These are phyloP conservation scores for Patella ulyssiponensis DNA, from an alignment of 2,888 invertebrate species.

Conservation along the genomic window DNA sequence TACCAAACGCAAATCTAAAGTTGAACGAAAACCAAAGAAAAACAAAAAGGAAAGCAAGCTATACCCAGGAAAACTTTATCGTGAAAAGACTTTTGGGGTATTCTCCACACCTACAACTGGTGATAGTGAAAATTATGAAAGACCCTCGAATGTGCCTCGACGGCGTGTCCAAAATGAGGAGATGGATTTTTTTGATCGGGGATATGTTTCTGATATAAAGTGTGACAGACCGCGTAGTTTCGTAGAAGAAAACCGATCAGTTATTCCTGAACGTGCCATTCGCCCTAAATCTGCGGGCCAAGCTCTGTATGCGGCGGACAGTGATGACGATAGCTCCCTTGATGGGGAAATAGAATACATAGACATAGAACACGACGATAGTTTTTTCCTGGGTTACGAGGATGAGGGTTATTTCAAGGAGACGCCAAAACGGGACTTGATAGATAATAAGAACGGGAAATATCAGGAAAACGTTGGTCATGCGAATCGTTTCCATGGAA, in stretches of 20 bases:
- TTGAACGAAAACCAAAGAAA: slow-evolving; percentile 1
- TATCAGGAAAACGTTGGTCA: not conserved
- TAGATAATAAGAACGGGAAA: not conserved
- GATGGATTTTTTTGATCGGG: not conserved
- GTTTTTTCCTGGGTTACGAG: not conserved
- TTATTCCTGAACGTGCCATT: not conserved
- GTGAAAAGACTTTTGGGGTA: not conserved
- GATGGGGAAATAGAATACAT: not conserved
- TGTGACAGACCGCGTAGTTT: not conserved
- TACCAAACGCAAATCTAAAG: too few relatives aligned
- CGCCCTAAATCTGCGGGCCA: not conserved
- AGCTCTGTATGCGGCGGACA: not conserved
- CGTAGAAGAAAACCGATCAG: not conserved
- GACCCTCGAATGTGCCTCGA: not conserved
- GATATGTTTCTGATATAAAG: not conserved
- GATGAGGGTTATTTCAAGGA: too few relatives aligned
- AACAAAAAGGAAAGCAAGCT: not conserved
- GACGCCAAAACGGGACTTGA: not conserved
- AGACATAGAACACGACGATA: not conserved
- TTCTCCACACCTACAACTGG: not conserved
- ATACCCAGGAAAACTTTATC: not conserved
- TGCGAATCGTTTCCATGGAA: slow-evolving; percentile 1
- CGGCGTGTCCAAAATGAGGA: not conserved
- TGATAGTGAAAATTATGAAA: not conserved
- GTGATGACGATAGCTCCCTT: not conserved